A percentile compares a stretch with the other conserved stretches of the same genome.
phyloP scores from a whole-genome alignment of 2,888 invertebrate species.

The Ommatoiulus sabulosus region DNA sequence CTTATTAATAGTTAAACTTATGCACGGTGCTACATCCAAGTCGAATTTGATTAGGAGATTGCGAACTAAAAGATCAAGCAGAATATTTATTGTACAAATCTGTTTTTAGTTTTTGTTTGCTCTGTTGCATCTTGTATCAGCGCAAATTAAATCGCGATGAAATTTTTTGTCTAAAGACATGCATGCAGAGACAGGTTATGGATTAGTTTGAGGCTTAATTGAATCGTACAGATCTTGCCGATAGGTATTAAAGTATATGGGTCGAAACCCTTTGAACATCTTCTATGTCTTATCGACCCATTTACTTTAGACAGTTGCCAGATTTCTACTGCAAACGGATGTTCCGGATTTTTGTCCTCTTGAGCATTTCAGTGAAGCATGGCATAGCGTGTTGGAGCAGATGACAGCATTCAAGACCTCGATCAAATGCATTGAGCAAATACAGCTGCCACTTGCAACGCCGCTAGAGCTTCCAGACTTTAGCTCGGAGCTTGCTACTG shows the following conservation, averaged over 20 bases:
- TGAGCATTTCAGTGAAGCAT: background rate
- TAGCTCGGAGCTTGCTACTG: background rate
- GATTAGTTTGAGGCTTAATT: too few relatives aligned
- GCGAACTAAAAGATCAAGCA: background rate
- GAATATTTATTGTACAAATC: background rate
- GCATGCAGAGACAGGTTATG: too few relatives aligned
- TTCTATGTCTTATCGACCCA: background rate
- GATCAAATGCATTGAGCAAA: conserved; percentile 21
- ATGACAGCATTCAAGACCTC: background rate
- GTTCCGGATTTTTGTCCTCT: background rate
- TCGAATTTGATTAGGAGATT: background rate
- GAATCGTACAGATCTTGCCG: too few relatives aligned
- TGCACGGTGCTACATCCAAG: too few relatives aligned
- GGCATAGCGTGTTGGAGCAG: background rate
- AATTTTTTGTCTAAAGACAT: too few relatives aligned
- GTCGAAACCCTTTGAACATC: background rate
- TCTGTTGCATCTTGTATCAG: background rate
- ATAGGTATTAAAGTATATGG: background rate
- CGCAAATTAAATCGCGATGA: background rate
- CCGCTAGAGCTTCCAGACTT: background rate
- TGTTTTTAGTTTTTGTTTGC: background rate
- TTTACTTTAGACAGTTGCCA: background rate
- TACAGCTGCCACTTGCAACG: background rate
- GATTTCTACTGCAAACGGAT: too few relatives aligned
- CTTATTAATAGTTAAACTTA: too few relatives aligned